Conservation (phyloP, 1,140 invertebrate species). For the Metaphire vulgaris region DNA sequence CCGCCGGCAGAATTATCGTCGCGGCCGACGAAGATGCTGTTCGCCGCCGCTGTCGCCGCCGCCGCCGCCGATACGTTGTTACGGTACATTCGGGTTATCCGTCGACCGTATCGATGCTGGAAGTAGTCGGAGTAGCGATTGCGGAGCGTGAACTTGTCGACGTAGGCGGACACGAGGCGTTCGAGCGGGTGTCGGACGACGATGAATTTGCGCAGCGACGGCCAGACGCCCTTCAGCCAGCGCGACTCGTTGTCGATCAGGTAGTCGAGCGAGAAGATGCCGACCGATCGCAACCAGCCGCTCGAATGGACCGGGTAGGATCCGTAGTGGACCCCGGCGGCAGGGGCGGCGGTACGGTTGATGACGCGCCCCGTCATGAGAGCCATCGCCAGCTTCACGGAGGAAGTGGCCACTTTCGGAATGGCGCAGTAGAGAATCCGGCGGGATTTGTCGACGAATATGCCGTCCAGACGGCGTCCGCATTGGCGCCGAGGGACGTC, state of each 20-base stretch:
- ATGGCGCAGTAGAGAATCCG: conserved; percentile 16
- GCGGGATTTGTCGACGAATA: not conserved
- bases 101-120: conserved; percentile 1
- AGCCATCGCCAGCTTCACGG: conserved; percentile 15
- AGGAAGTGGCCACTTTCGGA: conserved; percentile 10
- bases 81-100: not conserved
- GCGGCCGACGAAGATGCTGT: too few species aligned
- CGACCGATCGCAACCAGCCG: not conserved
- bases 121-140: conserved; percentile 8
- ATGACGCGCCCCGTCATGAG: not conserved
- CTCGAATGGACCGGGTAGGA: conserved; percentile 29
- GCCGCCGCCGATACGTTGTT: not conserved
- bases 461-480: not conserved
- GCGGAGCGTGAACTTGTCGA: conserved; percentile 34
- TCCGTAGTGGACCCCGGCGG: too few species aligned
- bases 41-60: too few species aligned
- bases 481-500: not conserved
- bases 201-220: conserved; percentile 36
- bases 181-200: conserved; percentile 47
- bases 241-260: not conserved
- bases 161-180: conserved; percentile 42
- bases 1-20: too few species aligned
- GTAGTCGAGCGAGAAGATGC: not conserved
- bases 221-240: not conserved
- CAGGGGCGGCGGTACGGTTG: conserved; percentile 5